Evolutionary conservation across 2,888 invertebrate genomes (phyloP).

Genomic region (Pristionchus fissidentatus): DNA sequence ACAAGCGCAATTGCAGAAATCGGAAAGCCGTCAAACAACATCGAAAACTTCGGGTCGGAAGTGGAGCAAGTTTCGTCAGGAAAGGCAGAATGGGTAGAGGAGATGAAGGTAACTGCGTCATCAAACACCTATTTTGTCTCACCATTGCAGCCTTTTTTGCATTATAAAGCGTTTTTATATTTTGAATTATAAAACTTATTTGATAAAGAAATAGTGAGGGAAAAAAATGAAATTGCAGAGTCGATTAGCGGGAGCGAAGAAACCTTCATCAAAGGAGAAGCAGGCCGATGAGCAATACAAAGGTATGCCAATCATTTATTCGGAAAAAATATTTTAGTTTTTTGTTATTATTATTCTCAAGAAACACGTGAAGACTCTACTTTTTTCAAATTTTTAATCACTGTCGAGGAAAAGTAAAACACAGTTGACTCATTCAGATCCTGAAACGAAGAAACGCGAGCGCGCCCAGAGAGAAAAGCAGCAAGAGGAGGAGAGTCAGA

Average conservation of each 20-base stretch:
- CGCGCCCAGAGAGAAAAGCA: slow-evolving; percentile 58
- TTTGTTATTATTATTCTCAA: background rate
- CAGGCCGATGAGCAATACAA: slow-evolving; percentile 44
- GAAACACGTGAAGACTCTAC: no score
- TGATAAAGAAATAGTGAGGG: background rate
- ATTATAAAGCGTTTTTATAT: background rate
- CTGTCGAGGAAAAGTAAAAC: background rate
- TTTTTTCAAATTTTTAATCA: background rate
- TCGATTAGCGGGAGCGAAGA: slow-evolving; percentile 36
- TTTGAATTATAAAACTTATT: background rate
- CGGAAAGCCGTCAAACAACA: slow-evolving; percentile 2
- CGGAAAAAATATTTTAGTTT: background rate
- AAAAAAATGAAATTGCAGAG: background rate
- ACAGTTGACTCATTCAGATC: slow-evolving; percentile 52
- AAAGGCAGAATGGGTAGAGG: slow-evolving; percentile 73
- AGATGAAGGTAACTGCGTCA: slow-evolving; percentile 60
- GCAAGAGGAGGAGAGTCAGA: slow-evolving; percentile 56
- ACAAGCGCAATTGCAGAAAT: slow-evolving; percentile 8
- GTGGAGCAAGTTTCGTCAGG: slow-evolving; percentile 71
- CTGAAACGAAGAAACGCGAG: slow-evolving; percentile 60
- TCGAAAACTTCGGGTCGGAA: slow-evolving; percentile 21
- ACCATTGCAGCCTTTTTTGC: background rate
- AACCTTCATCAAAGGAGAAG: background rate
- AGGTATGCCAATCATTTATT: slow-evolving; percentile 15
- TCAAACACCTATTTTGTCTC: background rate